A percentile compares a stretch with the other conserved stretches of the same genome.
phyloP scores from a whole-genome alignment of 2,113 vertebrate species.

The Menidia beryllina region DNA sequence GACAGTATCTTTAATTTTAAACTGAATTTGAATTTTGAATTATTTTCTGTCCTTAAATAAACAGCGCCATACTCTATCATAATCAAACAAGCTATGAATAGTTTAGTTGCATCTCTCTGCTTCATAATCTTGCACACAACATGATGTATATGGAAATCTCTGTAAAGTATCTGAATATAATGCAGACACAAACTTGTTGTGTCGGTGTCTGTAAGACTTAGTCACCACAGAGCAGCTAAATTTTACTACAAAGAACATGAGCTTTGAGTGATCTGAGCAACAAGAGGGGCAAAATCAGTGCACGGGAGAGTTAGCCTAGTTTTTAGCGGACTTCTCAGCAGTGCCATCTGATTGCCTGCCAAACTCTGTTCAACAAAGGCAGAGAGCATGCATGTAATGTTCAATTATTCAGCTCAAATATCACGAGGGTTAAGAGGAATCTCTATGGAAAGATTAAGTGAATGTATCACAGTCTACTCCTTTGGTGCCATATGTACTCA shows the following conservation, averaged over 20 bases:
- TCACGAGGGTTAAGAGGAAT: conserved; percentile 6
- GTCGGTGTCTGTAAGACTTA: neutral
- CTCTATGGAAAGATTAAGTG: conserved; percentile 3
- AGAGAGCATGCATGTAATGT: conserved; percentile 11
- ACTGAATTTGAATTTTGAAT: too few species aligned
- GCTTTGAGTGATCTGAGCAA: conserved; percentile 1
- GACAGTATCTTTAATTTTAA: too few species aligned
- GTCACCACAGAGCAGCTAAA: conserved; percentile 3
- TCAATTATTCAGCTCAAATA: too few species aligned
- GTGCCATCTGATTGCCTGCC: conserved; percentile 47
- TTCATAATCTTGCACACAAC: neutral
- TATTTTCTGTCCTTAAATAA: neutral
- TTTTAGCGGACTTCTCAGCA: conserved; percentile 32
- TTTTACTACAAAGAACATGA: conserved; percentile 6
- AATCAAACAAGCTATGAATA: neutral
- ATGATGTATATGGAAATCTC: neutral
- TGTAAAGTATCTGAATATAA: neutral
- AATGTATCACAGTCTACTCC: conserved; percentile 20
- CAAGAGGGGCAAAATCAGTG: conserved; percentile 13
- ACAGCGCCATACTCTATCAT: neutral
- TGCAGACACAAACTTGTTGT: neutral
- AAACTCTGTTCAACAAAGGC: conserved; percentile 37
- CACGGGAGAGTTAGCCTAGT: conserved; percentile 23
- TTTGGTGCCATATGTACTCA: conserved; percentile 2
- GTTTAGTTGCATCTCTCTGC: too few species aligned